Conservation (phyloP, 2,113 vertebrate genomes). For the Silurus glanis region DNA sequence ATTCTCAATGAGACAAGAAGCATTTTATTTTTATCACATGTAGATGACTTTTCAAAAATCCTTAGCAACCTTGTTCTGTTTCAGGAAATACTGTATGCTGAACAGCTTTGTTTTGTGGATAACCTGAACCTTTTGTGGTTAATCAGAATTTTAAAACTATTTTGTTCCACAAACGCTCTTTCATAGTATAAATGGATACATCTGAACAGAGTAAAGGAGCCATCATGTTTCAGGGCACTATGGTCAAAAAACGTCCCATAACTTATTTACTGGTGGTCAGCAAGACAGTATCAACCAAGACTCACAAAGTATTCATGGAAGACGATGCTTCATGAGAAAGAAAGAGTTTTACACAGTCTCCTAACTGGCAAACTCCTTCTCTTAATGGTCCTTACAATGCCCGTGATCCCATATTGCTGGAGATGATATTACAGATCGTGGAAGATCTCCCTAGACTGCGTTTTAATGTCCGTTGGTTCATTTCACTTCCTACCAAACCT, state of each 20-base stretch:
- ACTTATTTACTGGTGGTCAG: not conserved
- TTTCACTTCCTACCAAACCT: not conserved
- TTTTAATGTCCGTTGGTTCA: not conserved
- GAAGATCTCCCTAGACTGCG: not conserved
- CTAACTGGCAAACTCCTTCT: not conserved
- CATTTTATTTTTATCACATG: not conserved
- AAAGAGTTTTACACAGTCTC: not conserved
- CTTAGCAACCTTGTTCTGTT: not conserved
- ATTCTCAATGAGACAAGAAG: not conserved
- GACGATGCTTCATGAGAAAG: not conserved
- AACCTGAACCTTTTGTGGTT: too few species aligned
- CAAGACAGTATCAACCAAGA: not conserved
- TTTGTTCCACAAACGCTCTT: not conserved
- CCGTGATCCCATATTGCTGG: not conserved
- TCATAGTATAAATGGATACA: too few species aligned
- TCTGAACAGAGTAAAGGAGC: not conserved
- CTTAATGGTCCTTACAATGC: not conserved
- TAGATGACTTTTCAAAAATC: not conserved
- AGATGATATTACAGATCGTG: not conserved
- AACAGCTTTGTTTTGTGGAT: not conserved
- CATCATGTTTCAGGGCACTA: not conserved
- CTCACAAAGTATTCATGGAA: not conserved
- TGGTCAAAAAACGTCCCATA: not conserved
- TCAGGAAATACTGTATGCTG: not conserved
- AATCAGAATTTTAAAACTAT: too few species aligned